Conservation (phyloP, 1,140 invertebrate genomes). For the Teleopsis dalmanni region DNA sequence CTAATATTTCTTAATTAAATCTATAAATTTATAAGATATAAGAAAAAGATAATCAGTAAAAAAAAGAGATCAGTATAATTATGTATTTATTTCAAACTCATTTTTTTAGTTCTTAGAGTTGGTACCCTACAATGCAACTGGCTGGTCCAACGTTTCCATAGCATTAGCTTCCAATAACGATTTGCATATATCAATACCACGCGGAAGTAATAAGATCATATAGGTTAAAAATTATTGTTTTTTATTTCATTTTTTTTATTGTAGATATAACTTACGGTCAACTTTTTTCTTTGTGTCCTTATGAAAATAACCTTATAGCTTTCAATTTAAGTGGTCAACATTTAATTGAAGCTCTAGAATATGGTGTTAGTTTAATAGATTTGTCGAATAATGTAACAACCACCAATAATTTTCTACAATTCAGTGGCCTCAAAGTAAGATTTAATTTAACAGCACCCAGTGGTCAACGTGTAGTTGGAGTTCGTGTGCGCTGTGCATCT, state of each 20-base stretch:
- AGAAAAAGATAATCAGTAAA: too few species aligned
- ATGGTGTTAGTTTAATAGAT: constrained; percentile 44
- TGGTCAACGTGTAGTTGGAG: constrained; percentile 51
- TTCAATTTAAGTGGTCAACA: constrained; percentile 56
- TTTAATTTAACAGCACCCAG: constrained; percentile 48
- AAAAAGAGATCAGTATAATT: too few species aligned
- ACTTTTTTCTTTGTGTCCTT: constrained; percentile 58
- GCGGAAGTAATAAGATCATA: constrained; percentile 36
- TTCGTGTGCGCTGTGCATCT: constrained; percentile 54
- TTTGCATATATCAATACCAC: constrained; percentile 54
- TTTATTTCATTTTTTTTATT: background rate
- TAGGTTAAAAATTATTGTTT: background rate
- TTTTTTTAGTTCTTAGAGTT: constrained; percentile 31
- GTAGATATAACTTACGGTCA: constrained; percentile 57
- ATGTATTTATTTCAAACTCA: too few species aligned
- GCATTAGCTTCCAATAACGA: constrained; percentile 62
- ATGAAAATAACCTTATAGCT: constrained; percentile 61
- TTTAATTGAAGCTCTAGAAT: constrained; percentile 55
- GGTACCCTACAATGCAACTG: constrained; percentile 16
- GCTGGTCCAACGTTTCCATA: constrained; percentile 62
- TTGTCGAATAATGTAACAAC: constrained; percentile 38
- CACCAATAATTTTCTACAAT: constrained; percentile 57
- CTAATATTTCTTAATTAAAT: background rate
- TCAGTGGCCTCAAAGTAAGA: constrained; percentile 47
- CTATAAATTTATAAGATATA: too few species aligned